A percentile compares a stretch with the other conserved stretches of the same genome.
Evolutionary conservation across 2,113 vertebrate species (phyloP).

Genomic region (Marcusenius ussheri): DNA sequence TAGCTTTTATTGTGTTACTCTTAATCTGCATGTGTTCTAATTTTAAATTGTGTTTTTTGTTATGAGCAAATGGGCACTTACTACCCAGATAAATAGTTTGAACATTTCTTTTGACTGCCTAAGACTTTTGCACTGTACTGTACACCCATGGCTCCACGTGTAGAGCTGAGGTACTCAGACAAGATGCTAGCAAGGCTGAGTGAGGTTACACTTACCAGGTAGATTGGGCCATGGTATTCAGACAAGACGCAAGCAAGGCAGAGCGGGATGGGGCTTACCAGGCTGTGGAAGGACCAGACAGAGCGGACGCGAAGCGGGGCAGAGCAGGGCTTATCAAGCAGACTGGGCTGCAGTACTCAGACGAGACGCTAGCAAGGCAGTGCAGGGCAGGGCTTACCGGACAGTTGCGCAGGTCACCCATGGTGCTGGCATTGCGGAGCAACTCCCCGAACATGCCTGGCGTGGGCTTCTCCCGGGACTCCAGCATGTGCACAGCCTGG

Average conservation of each 20-base stretch:
- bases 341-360: not conserved
- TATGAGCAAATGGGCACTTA: too few relatives aligned
- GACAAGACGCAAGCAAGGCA: not conserved
- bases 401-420: conserved; percentile 88
- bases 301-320: not conserved
- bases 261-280: not conserved
- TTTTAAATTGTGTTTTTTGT: too few relatives aligned
- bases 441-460: conserved; percentile 94
- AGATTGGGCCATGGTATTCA: not conserved
- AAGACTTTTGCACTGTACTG: too few relatives aligned
- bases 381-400: conserved; percentile 61
- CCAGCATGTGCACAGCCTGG: conserved; percentile 92
- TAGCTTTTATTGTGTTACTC: too few relatives aligned
- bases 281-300: too few relatives aligned
- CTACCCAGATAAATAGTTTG: too few relatives aligned
- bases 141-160: not conserved
- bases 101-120: too few relatives aligned
- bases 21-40: too few relatives aligned
- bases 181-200: not conserved
- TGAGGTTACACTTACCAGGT: too few relatives aligned
- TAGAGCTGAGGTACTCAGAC: not conserved
- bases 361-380: not conserved
- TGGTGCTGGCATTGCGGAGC: conserved; percentile 84
- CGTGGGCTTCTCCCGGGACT: conserved; percentile 82
- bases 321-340: not conserved